Base-by-base conservation (phyloP, 30 jellyfish, hydroid and myxozoan species). In the Aurelia sp. region DNA sequence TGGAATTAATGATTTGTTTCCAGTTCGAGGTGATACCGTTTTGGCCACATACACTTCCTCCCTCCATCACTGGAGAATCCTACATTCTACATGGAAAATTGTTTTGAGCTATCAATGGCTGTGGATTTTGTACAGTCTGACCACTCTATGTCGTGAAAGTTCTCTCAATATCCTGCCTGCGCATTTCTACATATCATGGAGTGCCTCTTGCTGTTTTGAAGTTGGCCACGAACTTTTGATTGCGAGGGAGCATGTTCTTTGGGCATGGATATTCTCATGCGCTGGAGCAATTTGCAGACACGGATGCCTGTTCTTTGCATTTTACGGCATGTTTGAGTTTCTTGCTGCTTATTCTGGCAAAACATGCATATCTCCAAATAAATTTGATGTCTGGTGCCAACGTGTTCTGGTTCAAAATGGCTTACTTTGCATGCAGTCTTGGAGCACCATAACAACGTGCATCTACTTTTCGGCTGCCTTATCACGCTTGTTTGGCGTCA, bases 231-330 rank as follows among this genome's bases (percentile, higher is more conserved):
- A 60, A 61, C 51, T 59, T 23, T 66, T 84, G 75, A 48, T 76
- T 6, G 76, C 69, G 7, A 22, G 31, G 37, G 66, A 52, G 22
- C 21, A 76, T 16, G 47, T 74, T 4, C 86, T 65, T 62, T 60
- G 84, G 75, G 75, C 93, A 17, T 84, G 93, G 93, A 65, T 47
- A 18, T 84, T 48, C 57, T 22, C 82, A 30, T 84, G 93, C 33
- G 68, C 87, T 61, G 86, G 74, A 58, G 93, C 66, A 21, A 76
- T 84, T 18, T 71, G 82, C 20, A 77, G 93, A 33, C 35, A 65
- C 53, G 93, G 93, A 10, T 84, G 93, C 60, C 68, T 84, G 65
- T 84, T 84, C 62, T 62, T 84, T 48, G 87, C 87, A 47, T 84
- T 71, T 63, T 60, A 41, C 74, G 86, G 87, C 76, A 21, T 84